phyloP scores from a whole-genome alignment of 2,113 vertebrate genomes.

The Oophaga pumilio region DNA sequence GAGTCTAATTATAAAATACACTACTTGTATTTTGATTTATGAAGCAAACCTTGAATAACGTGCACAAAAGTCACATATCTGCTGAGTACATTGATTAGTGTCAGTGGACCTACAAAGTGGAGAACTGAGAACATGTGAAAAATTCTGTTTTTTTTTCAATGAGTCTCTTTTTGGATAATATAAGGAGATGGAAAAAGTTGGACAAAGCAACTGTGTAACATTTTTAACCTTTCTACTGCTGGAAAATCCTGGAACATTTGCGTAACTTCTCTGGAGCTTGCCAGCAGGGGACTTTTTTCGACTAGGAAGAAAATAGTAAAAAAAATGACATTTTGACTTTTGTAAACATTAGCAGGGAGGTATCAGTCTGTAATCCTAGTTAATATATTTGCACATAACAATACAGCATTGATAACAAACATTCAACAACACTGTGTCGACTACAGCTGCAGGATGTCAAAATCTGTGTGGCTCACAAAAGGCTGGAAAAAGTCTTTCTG shows the following conservation, averaged over 20 bases:
- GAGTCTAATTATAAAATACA: slow-evolving; percentile 31
- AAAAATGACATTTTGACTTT: slow-evolving; percentile 22
- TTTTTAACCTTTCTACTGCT: slow-evolving; percentile 17
- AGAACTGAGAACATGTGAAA: slow-evolving; percentile 3
- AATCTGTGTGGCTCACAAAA: slow-evolving; percentile 66
- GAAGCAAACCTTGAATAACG: neutral
- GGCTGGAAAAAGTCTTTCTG: slow-evolving; percentile 72
- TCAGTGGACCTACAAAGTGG: neutral
- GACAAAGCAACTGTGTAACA: slow-evolving; percentile 3
- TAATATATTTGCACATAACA: slow-evolving; percentile 8
- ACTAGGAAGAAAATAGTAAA: neutral
- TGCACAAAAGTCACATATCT: neutral
- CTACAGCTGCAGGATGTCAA: slow-evolving; percentile 73
- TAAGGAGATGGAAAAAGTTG: neutral
- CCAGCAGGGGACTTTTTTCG: neutral
- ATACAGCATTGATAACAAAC: slow-evolving; percentile 49
- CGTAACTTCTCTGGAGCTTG: neutral
- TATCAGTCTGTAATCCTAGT: slow-evolving; percentile 57
- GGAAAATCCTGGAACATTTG: slow-evolving; percentile 22
- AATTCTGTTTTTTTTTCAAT: neutral
- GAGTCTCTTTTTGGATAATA: slow-evolving; percentile 20
- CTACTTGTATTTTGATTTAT: slow-evolving; percentile 39
- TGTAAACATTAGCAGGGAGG: slow-evolving; percentile 55
- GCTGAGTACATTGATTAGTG: neutral
- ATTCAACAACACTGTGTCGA: slow-evolving; percentile 58